Evolutionary conservation across 2,888 invertebrate genomes (phyloP).

Genomic region (Trichogramma dendrolimi): DNA sequence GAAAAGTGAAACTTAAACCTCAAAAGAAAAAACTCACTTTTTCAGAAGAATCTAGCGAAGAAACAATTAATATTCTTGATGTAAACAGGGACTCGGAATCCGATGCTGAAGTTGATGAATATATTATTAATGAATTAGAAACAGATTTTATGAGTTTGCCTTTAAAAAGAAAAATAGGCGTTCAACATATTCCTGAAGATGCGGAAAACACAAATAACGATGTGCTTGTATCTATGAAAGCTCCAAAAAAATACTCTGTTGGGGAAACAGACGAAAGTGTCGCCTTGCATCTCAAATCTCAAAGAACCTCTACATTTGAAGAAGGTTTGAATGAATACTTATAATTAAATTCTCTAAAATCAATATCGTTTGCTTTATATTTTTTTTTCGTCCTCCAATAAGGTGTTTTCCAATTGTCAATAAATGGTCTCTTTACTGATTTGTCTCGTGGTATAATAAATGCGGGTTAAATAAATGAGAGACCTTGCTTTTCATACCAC

Average conservation of each 20-base stretch:
- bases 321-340: constrained; percentile 57
- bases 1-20: constrained; percentile 71
- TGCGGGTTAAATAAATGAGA: too few relatives aligned
- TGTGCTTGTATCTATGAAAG: constrained; percentile 50
- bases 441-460: too few relatives aligned
- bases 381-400: too few relatives aligned
- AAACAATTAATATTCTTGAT: constrained; percentile 66
- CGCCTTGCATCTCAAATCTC: constrained; percentile 67
- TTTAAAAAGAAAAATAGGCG: constrained; percentile 41
- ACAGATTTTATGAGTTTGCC: constrained; percentile 50
- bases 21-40: constrained; percentile 70
- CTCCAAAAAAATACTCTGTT: constrained; percentile 52
- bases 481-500: too few relatives aligned
- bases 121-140: constrained; percentile 46
- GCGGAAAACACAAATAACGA: constrained; percentile 57
- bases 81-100: constrained; percentile 63
- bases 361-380: too few relatives aligned
- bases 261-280: constrained; percentile 62
- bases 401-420: too few relatives aligned
- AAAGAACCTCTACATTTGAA: constrained; percentile 63
- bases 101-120: constrained; percentile 63
- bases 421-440: too few relatives aligned
- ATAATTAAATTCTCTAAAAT: too few relatives aligned
- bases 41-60: constrained; percentile 73
- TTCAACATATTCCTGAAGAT: constrained; percentile 48